phyloP scores from a whole-genome alignment of 2,113 vertebrate species.

The Dicentrarchus labrax region DNA sequence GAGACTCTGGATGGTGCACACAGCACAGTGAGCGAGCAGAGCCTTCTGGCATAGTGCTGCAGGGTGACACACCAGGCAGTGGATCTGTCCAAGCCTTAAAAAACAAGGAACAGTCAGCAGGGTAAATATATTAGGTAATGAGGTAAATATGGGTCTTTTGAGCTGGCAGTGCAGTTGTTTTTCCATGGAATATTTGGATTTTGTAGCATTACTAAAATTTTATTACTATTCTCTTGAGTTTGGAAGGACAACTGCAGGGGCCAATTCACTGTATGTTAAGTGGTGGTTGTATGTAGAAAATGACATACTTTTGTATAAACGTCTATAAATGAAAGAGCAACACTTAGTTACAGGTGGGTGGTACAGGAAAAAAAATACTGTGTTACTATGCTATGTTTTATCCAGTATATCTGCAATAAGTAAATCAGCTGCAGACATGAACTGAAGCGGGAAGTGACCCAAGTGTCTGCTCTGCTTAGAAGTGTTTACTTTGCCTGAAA shows the following conservation, averaged over 20 bases:
- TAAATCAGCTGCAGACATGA: slow-evolving; percentile 30
- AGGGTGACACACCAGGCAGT: slow-evolving; percentile 9
- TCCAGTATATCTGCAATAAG: background rate
- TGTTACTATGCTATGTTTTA: background rate
- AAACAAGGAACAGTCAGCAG: slow-evolving; percentile 16
- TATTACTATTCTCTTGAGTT: background rate
- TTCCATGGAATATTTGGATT: slow-evolving; percentile 5
- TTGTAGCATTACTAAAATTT: background rate
- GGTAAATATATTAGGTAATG: background rate
- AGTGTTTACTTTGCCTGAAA: slow-evolving; percentile 25
- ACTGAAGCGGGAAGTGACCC: background rate
- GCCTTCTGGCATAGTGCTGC: slow-evolving; percentile 15
- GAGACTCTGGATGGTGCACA: background rate
- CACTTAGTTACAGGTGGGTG: background rate
- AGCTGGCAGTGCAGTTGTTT: slow-evolving; percentile 20
- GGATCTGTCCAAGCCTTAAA: slow-evolving; percentile 22
- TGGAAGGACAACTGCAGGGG: background rate
- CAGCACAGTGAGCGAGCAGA: background rate
- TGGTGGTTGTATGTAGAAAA: background rate
- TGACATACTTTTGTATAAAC: background rate
- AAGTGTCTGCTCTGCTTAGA: slow-evolving; percentile 32
- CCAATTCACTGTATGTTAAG: background rate
- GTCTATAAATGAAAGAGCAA: background rate
- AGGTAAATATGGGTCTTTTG: background rate
- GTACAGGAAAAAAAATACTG: background rate